Evolutionary conservation across 2,113 vertebrate genomes (phyloP), one percentile per base, ranked within the genome.

Genomic region (Heterocephalus glaber): DNA sequence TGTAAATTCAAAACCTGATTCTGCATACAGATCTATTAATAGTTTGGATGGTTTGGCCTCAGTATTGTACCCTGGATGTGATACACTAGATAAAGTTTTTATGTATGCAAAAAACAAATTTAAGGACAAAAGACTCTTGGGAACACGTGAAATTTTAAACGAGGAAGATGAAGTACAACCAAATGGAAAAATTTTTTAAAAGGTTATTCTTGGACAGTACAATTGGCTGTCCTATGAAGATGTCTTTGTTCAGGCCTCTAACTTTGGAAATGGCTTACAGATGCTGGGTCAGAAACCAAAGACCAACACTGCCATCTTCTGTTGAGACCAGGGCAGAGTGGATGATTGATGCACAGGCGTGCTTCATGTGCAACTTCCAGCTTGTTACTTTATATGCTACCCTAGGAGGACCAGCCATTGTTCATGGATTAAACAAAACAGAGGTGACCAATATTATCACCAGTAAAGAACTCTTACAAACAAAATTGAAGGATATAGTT

Each of bases 391-490:
- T 99, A 35, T 99, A 99, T 16, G 98, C 99, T 54, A 99, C 99
- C 2, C 98, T 99, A 89, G 99, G 99, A 90, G 99, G 99, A 86
- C 98, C 99, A 28, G 99, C 99, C 26, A 99, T 99, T 84, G 99
- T 98, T 83, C 99, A 99, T 16, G 99, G 99, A 7, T 98, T 99
- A 52, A 99, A 99, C 60, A 99, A 99, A 97, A 99, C 99, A 0
- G 99, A 99, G 97, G 99, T 99, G 97, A 99, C 99, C 83, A 99
- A 99, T 97, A 99, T 99, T 95, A 99, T 99, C 93, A 99, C 99
- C 60, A 99, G 99, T 96, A 99, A 98, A 97, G 99, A 99, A 86
- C 95, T 99, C 83, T 98, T 99, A 97, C 99, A 99, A 85, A 99
- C 99, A 89, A 99, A 99, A 97, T 90, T 99, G 92, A 99, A 99